phyloP scores from a whole-genome alignment of 2,797 vertebrate species.

The Myotis daubentonii region DNA sequence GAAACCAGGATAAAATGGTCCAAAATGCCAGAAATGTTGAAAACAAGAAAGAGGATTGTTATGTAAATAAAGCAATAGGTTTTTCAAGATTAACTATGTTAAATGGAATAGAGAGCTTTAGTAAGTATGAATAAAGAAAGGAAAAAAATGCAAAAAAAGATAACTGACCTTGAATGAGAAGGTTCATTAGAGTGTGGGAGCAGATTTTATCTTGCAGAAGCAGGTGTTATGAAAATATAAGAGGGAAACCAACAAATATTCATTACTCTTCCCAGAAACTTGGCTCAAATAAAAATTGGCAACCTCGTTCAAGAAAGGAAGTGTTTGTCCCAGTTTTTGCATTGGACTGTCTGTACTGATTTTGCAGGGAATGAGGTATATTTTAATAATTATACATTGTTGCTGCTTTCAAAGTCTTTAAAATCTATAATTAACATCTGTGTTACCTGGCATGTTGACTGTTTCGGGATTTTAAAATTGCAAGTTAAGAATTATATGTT shows the following conservation, averaged over 20 bases:
- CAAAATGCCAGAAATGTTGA: background rate
- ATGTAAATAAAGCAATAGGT: background rate
- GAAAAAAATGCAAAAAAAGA: background rate
- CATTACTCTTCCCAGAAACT: background rate
- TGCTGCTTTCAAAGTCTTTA: background rate
- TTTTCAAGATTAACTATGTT: background rate
- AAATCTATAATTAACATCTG: background rate
- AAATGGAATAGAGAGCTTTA: background rate
- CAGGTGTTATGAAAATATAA: background rate
- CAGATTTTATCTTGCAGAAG: background rate
- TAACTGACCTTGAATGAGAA: background rate
- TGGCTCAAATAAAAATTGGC: background rate
- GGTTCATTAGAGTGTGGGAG: background rate
- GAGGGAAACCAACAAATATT: background rate
- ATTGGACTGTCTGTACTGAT: background rate
- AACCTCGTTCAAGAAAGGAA: background rate
- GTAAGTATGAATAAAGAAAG: background rate
- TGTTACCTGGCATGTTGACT: background rate
- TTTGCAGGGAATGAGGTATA: background rate
- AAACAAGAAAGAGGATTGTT: conserved; percentile 22
- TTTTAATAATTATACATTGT: conserved; percentile 5
- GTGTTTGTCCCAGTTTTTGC: background rate
- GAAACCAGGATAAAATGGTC: background rate
- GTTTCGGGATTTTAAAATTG: background rate
- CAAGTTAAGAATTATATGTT: background rate